These are phyloP conservation scores for Rhagonycha lutea DNA, from an alignment of 2,888 invertebrate genomes.

Conservation along the genomic window DNA sequence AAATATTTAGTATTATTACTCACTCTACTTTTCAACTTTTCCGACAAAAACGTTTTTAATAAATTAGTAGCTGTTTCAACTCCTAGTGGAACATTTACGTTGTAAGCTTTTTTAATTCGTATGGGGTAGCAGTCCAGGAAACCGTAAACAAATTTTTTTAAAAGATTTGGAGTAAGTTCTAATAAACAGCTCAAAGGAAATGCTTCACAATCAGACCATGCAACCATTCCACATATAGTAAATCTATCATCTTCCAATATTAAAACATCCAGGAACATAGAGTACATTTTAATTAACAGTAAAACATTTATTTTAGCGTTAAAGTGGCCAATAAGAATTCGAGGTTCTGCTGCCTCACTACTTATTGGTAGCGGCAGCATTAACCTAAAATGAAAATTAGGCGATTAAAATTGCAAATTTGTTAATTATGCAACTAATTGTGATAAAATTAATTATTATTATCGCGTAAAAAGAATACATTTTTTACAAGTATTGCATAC, in stretches of 20 bases:
- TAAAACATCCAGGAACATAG: neutral
- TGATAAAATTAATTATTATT: too few species aligned
- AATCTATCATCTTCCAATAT: neutral
- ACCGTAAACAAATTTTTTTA: neutral
- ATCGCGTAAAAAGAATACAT: too few species aligned
- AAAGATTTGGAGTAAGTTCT: neutral
- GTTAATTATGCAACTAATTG: too few species aligned
- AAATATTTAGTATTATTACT: neutral
- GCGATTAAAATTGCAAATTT: constrained; percentile 5
- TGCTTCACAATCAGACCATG: neutral
- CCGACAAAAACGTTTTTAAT: neutral
- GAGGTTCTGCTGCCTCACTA: neutral
- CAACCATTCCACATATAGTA: neutral
- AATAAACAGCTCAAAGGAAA: neutral
- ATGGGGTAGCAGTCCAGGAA: neutral
- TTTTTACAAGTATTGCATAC: too few species aligned
- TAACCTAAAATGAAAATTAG: neutral
- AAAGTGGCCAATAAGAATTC: neutral
- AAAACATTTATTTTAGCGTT: too few species aligned
- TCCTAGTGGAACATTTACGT: neutral
- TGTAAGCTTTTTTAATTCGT: neutral
- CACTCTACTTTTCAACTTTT: neutral
- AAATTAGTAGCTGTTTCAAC: neutral
- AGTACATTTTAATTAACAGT: neutral
- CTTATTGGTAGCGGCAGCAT: neutral